Base-by-base conservation (phyloP, 2,888 invertebrate species). In the Xanthia icteritia region DNA sequence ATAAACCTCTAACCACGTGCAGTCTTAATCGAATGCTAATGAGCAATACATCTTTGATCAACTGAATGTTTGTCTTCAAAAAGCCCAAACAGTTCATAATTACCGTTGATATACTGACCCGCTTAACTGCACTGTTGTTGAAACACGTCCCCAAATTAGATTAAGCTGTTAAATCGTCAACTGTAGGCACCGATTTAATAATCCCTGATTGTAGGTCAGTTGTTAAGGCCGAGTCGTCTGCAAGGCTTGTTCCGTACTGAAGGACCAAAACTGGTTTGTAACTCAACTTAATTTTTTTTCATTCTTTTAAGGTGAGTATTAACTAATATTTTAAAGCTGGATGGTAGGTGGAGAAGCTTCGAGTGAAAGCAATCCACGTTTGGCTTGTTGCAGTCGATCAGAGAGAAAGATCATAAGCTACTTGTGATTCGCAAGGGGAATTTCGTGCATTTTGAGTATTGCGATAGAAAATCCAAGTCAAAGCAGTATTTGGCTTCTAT, bases 91-190 rank as follows among this genome's bases (percentile, higher is more conserved):
- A 73, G 27, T 3, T 20, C 58, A 71, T 58, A 64, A 81, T 56
- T 45, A 73, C 60, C 23, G 56, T 65, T 74, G 77, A 74, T 81
- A 77, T 58, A 77, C 85, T 83, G 72, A 68, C 79, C 81, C 70
- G 67, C 78, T 77, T 79, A 81, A 78, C 73, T 73, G 71, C 76
- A 66, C 76, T 84, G 84, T 88, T 86, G 82, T 86, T 83, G 83
- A 83, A 82, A 85, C 88, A 87, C 84, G 88, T 89, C 89, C 87
- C 86, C 78, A 89, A 90, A 91, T 91, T 90, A 90, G 90, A 90
- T 91, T 90, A 88, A 85, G 76, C 82, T 80, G 82, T 83, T 76
- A 79, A 71, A 71, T 83, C 89, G 87, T 88, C 87, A 84, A 87
- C 72, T 66, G 77, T 73, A 42, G 51, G 11, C 5, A 86, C 85